Percentiles rank a stretch among this genome's conserved stretches.
Conservation (phyloP, 2,113 vertebrate genomes). For the Melanotaenia duboulayi region DNA sequence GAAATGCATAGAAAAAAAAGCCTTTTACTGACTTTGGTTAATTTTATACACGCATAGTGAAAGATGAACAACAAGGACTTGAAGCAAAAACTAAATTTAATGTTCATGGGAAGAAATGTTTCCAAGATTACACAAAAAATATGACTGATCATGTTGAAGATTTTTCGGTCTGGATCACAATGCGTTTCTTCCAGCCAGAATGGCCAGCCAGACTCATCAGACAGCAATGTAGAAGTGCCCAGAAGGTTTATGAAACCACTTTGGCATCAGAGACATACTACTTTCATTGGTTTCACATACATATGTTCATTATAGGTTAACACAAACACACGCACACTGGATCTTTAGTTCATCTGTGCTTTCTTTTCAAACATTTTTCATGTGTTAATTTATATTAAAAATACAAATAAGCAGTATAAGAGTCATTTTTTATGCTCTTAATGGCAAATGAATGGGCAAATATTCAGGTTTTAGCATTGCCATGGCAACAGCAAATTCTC, state of each 20-base stretch:
- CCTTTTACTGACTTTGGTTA: too few species aligned
- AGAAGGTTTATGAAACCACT: constrained; percentile 67
- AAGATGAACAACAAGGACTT: neutral
- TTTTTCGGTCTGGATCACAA: neutral
- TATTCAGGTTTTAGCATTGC: constrained; percentile 54
- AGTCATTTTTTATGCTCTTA: constrained; percentile 34
- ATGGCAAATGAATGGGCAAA: constrained; percentile 52
- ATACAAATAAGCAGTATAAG: constrained; percentile 24
- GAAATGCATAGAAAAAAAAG: too few species aligned
- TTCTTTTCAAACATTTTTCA: constrained; percentile 14
- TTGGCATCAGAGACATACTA: constrained; percentile 31
- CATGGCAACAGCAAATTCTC: constrained; percentile 71
- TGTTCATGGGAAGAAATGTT: too few species aligned
- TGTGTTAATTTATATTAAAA: constrained; percentile 9
- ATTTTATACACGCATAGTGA: too few species aligned
- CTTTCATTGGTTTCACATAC: constrained; percentile 49
- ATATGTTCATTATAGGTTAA: constrained; percentile 29
- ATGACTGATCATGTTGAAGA: neutral
- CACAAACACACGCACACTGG: neutral
- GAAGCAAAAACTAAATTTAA: neutral
- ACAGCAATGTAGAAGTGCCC: constrained; percentile 48
- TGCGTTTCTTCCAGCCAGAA: neutral
- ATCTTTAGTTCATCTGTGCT: constrained; percentile 6
- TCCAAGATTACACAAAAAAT: neutral
- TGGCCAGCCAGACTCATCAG: constrained; percentile 53